A percentile compares a stretch with the other conserved stretches of the same genome.
phyloP scores from a whole-genome alignment of 2,888 invertebrate species.

The Mantis religiosa region DNA sequence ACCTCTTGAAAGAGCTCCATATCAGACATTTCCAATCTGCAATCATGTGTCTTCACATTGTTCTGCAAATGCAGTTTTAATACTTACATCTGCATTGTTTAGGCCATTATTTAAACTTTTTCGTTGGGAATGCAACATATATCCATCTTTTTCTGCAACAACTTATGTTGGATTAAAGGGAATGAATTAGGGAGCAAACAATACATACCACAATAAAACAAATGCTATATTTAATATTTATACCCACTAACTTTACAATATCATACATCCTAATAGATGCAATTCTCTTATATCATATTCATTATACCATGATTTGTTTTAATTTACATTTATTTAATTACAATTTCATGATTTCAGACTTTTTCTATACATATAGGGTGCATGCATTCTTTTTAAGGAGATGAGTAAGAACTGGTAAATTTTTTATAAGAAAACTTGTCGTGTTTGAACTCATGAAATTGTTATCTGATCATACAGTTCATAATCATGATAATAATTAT shows the following conservation, averaged over 20 bases:
- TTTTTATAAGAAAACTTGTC: background rate
- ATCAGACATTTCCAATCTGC: background rate
- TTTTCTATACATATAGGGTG: conserved; percentile 6
- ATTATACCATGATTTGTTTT: background rate
- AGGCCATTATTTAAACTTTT: background rate
- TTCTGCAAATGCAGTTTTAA: background rate
- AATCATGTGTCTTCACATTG: background rate
- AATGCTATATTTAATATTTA: conserved; percentile 17
- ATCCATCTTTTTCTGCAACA: background rate
- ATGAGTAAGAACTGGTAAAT: background rate
- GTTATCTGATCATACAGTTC: background rate
- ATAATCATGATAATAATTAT: background rate
- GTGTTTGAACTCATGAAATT: background rate
- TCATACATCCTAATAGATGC: background rate
- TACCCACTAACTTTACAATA: conserved; percentile 10
- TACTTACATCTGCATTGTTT: background rate
- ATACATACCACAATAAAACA: conserved; percentile 8
- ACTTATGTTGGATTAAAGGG: background rate
- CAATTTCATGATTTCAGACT: background rate
- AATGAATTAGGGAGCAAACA: background rate
- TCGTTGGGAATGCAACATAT: background rate
- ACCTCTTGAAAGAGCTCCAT: background rate
- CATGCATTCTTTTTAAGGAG: background rate
- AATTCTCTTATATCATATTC: background rate
- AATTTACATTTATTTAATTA: background rate